phyloP scores from a whole-genome alignment of 2,888 invertebrate species.

The Cerastis leucographa region DNA sequence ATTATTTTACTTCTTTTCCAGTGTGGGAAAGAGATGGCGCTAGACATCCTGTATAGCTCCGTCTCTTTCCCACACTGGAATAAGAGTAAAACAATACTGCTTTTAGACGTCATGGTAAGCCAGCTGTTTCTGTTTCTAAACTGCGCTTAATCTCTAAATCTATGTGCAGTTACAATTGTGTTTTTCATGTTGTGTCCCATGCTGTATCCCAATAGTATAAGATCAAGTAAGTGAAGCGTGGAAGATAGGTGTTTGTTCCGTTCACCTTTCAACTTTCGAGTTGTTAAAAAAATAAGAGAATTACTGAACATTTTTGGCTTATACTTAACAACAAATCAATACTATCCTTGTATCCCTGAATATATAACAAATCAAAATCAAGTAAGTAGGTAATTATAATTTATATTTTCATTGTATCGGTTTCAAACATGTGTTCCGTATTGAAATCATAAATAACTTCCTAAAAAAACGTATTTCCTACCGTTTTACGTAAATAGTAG shows the following conservation, averaged over 20 bases:
- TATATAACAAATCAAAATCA: too few relatives aligned
- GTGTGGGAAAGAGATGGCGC: too few relatives aligned
- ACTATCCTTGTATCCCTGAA: too few relatives aligned
- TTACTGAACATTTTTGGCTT: not conserved
- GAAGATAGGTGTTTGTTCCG: not conserved
- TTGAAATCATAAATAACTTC: not conserved
- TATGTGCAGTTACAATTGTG: not conserved
- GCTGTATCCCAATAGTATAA: not conserved
- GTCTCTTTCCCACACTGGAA: too few relatives aligned
- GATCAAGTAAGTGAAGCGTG: not conserved
- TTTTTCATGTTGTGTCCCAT: not conserved
- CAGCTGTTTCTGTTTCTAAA: not conserved
- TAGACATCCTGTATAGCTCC: too few relatives aligned
- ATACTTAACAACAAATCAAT: not conserved
- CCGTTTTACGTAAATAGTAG: not conserved
- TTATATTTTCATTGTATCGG: conserved; percentile 11
- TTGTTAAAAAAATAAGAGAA: not conserved
- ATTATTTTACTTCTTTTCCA: too few relatives aligned
- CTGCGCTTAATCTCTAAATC: not conserved
- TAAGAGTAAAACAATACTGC: too few relatives aligned
- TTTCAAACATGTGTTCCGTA: not conserved
- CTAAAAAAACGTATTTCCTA: not conserved
- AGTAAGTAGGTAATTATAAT: conserved; percentile 9
- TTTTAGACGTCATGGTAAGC: too few relatives aligned
- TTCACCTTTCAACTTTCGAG: not conserved